Percentiles rank a stretch among this genome's conserved stretches.
Evolutionary conservation across 2,797 vertebrate genomes (phyloP).

Genomic region (Dipus sagitta): DNA sequence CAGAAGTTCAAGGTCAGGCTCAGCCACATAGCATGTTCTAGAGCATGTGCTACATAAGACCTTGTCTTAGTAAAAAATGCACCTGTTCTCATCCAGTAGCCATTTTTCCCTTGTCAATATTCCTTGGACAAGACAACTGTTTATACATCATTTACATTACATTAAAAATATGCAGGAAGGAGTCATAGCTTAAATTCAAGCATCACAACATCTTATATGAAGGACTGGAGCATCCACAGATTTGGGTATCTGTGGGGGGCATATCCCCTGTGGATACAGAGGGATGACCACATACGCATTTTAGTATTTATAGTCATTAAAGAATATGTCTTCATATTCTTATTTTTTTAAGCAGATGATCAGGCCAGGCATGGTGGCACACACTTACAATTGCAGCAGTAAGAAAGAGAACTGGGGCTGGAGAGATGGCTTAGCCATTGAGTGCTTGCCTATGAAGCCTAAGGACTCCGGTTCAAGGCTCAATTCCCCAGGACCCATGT

Average conservation of each 20-base stretch:
- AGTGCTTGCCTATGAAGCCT: no score
- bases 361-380: neutral
- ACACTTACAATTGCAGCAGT: neutral
- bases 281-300: neutral
- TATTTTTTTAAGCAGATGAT: neutral
- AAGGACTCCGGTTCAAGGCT: no score
- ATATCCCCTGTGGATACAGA: neutral
- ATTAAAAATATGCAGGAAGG: neutral
- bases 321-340: constrained; percentile 11
- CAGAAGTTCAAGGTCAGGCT: no score
- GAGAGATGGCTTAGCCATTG: no score
- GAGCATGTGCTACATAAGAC: no score
- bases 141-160: neutral
- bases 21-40: no score
- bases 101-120: neutral
- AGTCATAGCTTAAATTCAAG: neutral
- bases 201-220: neutral
- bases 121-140: neutral
- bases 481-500: no score
- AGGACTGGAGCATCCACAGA: neutral
- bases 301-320: neutral
- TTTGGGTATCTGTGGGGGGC: neutral
- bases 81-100: neutral
- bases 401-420: no score
- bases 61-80: no score